Conservation (phyloP, 2,113 vertebrate species). For the Puntigrus tetrazona region DNA sequence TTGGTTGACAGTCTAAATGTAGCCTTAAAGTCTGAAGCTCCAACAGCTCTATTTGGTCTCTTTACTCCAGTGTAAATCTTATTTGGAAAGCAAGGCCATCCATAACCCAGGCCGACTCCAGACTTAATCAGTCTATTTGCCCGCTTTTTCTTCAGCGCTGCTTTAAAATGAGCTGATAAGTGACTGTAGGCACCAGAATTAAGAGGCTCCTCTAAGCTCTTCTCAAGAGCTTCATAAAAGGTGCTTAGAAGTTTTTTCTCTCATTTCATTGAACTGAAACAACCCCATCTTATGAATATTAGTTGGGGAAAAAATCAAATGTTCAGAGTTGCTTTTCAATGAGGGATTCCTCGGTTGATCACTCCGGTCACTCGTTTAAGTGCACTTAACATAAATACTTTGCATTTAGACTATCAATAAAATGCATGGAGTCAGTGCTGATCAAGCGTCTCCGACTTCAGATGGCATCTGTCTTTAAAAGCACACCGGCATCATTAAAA, state of each 20-base stretch:
- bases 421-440: not conserved
- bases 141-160: not conserved
- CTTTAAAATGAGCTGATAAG: slow-evolving; percentile 35
- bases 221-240: slow-evolving; percentile 26
- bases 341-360: not conserved
- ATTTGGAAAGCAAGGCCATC: slow-evolving; percentile 22
- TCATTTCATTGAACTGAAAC: slow-evolving; percentile 15
- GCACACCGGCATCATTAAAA: slow-evolving; percentile 17
- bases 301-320: not conserved
- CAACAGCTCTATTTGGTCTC: not conserved
- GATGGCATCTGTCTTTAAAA: slow-evolving; percentile 39
- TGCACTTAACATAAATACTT: not conserved
- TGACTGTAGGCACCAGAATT: slow-evolving; percentile 27
- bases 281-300: not conserved
- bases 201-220: slow-evolving; percentile 31
- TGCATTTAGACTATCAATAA: not conserved
- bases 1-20: not conserved
- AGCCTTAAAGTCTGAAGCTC: not conserved
- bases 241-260: slow-evolving; percentile 10
- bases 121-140: slow-evolving; percentile 35
- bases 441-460: not conserved
- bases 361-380: not conserved
- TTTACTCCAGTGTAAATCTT: not conserved
- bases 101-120: slow-evolving; percentile 13
- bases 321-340: slow-evolving; percentile 14